Evolutionary conservation across 2,113 vertebrate species (phyloP).

Genomic region (Rhinogobius similis): DNA sequence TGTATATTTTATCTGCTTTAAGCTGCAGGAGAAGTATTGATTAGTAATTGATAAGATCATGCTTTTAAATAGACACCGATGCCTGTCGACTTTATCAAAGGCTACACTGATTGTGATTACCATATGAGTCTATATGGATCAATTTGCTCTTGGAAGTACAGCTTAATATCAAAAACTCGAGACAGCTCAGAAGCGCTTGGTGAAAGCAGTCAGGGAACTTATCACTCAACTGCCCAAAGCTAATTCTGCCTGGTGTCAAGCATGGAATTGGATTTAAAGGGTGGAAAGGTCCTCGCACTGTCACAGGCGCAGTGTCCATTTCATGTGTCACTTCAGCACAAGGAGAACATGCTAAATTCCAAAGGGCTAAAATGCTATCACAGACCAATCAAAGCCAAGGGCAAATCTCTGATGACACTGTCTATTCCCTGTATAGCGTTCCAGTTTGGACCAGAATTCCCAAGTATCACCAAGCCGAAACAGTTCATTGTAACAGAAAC

Average conservation of each 20-base stretch:
- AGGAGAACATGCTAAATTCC: conserved; percentile 65
- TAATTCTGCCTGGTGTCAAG: conserved; percentile 75
- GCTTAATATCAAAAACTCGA: conserved; percentile 22
- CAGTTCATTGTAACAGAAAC: conserved; percentile 28
- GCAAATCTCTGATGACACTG: conserved; percentile 69
- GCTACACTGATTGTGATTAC: conserved; percentile 49
- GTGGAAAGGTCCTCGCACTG: conserved; percentile 59
- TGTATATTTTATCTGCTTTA: conserved; percentile 64
- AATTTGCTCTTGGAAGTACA: conserved; percentile 24
- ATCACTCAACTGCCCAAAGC: conserved; percentile 77
- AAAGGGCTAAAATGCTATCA: conserved; percentile 62
- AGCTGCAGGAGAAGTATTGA: conserved; percentile 68
- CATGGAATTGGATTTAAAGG: conserved; percentile 73
- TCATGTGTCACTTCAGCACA: conserved; percentile 71
- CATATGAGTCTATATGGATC: conserved; percentile 35
- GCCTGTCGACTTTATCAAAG: conserved; percentile 38
- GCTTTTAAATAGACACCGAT: conserved; percentile 52
- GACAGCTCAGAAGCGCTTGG: conserved; percentile 46
- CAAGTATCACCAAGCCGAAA: conserved; percentile 25
- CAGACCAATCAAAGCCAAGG: conserved; percentile 46
- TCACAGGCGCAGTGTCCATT: conserved; percentile 67
- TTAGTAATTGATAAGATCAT: conserved; percentile 64
- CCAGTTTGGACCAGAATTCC: conserved; percentile 32
- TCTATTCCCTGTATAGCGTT: conserved; percentile 52
- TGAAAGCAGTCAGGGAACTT: conserved; percentile 44